These are phyloP conservation scores for Arothron firmamentum DNA, from an alignment of 2,113 vertebrate genomes.

Conservation along the genomic window DNA sequence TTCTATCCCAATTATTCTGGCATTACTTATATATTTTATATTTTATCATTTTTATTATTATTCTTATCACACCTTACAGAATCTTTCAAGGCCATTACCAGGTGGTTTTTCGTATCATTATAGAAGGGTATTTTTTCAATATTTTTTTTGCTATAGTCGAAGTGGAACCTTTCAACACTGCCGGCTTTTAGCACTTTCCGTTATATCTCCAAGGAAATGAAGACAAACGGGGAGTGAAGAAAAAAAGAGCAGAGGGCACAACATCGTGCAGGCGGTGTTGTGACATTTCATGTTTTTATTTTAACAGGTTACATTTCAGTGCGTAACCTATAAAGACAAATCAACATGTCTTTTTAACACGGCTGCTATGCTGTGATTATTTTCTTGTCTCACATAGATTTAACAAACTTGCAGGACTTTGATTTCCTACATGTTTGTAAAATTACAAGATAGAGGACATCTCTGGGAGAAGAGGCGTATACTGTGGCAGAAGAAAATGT, in stretches of 20 bases:
- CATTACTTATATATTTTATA: constrained; percentile 1
- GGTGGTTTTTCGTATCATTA: constrained; percentile 4
- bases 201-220: constrained; percentile 26
- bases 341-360: too few species aligned
- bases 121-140: constrained; percentile 2
- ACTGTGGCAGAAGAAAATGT: too few species aligned
- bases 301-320: background rate
- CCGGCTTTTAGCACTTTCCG: constrained; percentile 59
- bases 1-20: constrained; percentile 12
- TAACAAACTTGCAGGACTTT: too few species aligned
- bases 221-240: background rate
- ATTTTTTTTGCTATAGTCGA: background rate
- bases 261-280: background rate
- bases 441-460: too few species aligned
- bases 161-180: constrained; percentile 24
- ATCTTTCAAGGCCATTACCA: background rate
- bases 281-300: background rate
- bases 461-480: too few species aligned
- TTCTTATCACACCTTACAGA: background rate
- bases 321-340: too few species aligned
- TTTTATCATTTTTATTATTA: background rate
- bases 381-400: too few species aligned
- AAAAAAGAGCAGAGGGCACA: constrained; percentile 16
- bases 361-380: too few species aligned
- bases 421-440: too few species aligned